phyloP scores from a whole-genome alignment of 2,888 invertebrate genomes.

The Caenorhabditis imperialis region DNA sequence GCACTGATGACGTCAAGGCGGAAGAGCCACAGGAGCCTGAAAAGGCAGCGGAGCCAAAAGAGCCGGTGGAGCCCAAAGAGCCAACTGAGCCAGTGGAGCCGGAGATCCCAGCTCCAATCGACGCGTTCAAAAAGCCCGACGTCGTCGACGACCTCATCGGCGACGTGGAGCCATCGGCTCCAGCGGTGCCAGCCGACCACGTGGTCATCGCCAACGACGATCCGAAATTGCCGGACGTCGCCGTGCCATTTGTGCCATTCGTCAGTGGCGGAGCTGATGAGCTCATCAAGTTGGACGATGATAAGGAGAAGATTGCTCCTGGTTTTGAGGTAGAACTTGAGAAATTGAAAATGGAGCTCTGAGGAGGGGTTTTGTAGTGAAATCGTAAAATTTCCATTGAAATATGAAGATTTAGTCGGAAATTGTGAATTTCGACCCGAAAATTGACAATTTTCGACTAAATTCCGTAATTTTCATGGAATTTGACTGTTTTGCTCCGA shows the following conservation, averaged over 20 bases:
- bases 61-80: slow-evolving; percentile 1
- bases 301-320: slow-evolving; percentile 18
- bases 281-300: slow-evolving; percentile 22
- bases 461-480: too few species aligned
- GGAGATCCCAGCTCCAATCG: slow-evolving; percentile 30
- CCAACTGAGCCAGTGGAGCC: slow-evolving; percentile 30
- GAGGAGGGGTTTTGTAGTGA: not conserved
- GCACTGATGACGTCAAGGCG: not conserved
- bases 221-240: slow-evolving; percentile 26
- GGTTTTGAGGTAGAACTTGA: slow-evolving; percentile 38
- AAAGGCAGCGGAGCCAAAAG: slow-evolving; percentile 25
- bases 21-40: too few species aligned
- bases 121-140: slow-evolving; percentile 18
- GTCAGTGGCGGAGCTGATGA: slow-evolving; percentile 17
- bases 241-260: slow-evolving; percentile 30
- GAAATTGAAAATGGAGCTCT: not conserved
- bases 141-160: not conserved
- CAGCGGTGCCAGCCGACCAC: slow-evolving; percentile 28
- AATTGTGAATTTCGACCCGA: too few species aligned
- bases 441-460: too few species aligned
- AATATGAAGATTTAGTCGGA: too few species aligned
- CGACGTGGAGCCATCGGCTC: slow-evolving; percentile 37
- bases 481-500: too few species aligned
- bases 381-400: too few species aligned
- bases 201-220: slow-evolving; percentile 22